These are phyloP conservation scores for Isichthys henryi DNA, from an alignment of 2,113 vertebrate species.

Conservation along the genomic window DNA sequence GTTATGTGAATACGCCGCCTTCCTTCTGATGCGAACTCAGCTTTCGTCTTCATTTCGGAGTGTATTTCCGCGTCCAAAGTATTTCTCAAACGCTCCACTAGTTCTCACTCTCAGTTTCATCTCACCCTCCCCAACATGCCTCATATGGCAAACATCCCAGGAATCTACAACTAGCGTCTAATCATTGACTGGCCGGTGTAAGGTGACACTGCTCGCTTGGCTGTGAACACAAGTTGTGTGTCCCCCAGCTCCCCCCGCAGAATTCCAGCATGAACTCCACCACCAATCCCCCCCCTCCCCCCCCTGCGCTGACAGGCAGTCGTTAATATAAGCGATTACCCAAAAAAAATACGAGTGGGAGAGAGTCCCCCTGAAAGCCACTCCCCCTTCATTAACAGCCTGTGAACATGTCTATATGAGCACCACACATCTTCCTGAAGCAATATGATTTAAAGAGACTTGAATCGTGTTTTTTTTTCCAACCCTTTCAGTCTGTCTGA, in stretches of 20 bases:
- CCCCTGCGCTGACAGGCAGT: conserved; percentile 6
- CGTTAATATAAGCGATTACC: not conserved
- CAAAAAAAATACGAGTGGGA: not conserved
- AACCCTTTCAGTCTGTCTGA: not conserved
- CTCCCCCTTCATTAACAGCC: not conserved
- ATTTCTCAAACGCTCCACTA: conserved; percentile 19
- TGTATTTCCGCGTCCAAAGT: conserved; percentile 21
- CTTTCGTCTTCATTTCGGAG: not conserved
- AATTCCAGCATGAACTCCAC: not conserved
- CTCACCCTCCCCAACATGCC: not conserved
- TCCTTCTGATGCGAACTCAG: not conserved
- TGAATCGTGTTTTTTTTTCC: not conserved
- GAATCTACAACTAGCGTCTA: conserved; percentile 50
- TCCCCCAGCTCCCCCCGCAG: not conserved
- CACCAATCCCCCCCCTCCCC: not conserved
- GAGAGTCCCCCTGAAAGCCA: not conserved
- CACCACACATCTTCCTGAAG: not conserved
- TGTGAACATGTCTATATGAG: not conserved
- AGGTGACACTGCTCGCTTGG: conserved; percentile 26
- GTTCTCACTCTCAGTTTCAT: conserved; percentile 2
- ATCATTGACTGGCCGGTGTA: conserved; percentile 48
- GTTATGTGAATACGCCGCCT: conserved; percentile 33
- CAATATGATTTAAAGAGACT: not conserved
- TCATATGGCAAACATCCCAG: conserved; percentile 44
- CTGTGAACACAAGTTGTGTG: conserved; percentile 10